Conservation (phyloP, 2,797 vertebrate species). For the Microctenopoma stevenorrisi region DNA sequence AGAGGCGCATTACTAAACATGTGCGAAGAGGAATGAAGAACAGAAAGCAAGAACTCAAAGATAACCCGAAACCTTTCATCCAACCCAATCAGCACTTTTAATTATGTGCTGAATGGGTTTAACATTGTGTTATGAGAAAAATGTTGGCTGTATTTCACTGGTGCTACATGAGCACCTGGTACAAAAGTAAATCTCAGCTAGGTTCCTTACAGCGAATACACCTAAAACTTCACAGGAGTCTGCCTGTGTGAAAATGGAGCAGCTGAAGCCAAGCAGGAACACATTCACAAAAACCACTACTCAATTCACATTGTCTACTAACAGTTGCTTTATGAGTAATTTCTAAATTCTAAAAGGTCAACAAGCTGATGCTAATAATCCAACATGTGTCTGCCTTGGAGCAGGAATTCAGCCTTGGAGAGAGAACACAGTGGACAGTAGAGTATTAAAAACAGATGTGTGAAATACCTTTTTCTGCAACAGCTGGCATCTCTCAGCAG, state of each 20-base stretch:
- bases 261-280: background rate
- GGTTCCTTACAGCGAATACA: too few species aligned
- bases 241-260: background rate
- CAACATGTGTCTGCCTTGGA: conserved; percentile 46
- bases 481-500: conserved; percentile 68
- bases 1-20: conserved; percentile 50
- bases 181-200: background rate
- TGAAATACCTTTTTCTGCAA: conserved; percentile 70
- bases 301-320: background rate
- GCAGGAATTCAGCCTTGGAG: conserved; percentile 68
- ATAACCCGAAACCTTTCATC: conserved; percentile 40
- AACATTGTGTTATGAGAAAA: conserved; percentile 4
- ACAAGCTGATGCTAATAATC: conserved; percentile 46
- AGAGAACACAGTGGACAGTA: conserved; percentile 72
- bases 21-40: conserved; percentile 37
- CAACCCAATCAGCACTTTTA: background rate
- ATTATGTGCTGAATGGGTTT: background rate
- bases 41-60: conserved; percentile 27
- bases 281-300: background rate
- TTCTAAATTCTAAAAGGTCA: conserved; percentile 41
- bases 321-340: conserved; percentile 20
- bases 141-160: background rate
- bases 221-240: background rate
- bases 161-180: background rate
- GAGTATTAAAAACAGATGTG: conserved; percentile 77